Evolutionary conservation across 2,113 vertebrate species (phyloP), one percentile per base, ranked within the genome.

Genomic region (Nesogale talazaci): DNA sequence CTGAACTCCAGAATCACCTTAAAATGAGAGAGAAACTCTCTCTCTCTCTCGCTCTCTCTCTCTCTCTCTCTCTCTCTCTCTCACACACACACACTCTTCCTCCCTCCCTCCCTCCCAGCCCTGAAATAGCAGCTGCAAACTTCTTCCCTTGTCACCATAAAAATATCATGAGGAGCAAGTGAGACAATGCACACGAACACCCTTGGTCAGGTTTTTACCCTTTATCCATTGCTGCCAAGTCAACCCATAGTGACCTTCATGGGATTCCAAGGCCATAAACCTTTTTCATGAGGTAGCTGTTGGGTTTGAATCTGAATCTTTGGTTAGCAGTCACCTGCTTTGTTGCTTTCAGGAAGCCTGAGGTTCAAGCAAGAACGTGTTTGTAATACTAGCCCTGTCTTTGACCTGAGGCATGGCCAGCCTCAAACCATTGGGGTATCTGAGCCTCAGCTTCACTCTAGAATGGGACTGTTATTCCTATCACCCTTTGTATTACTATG

Each of bases 21-120:
- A 99, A 99, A 98, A 99, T 99, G 88, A 97, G 96, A 79, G 46
- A 57, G 56, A n/a, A 34, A n/a, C n/a, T n/a, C n/a, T n/a, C n/a
- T n/a, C n/a, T n/a, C n/a, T 6, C 46, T 12, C 46, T 52, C 46
- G 9, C 46, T 9, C 9, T 12, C 46, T 12, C 46, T 52, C 46
- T n/a, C n/a, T n/a, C n/a, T n/a, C n/a, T n/a, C n/a, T n/a, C n/a
- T n/a, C n/a, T n/a, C n/a, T n/a, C n/a, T n/a, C n/a, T n/a, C n/a
- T n/a, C n/a, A n/a, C n/a, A n/a, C n/a, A n/a, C n/a, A n/a, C n/a
- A n/a, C n/a, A n/a, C n/a, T n/a, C n/a, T n/a, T n/a, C n/a, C n/a
- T n/a, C n/a, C n/a, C n/a, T n/a, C n/a, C n/a, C n/a, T n/a, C 46
- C 9, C 46, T 52, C 46, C 46, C 10, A 12, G 46, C 9, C 46